Evolutionary conservation across 2,797 vertebrate species (phyloP).

Genomic region (Enteromius afrohamiltoni): DNA sequence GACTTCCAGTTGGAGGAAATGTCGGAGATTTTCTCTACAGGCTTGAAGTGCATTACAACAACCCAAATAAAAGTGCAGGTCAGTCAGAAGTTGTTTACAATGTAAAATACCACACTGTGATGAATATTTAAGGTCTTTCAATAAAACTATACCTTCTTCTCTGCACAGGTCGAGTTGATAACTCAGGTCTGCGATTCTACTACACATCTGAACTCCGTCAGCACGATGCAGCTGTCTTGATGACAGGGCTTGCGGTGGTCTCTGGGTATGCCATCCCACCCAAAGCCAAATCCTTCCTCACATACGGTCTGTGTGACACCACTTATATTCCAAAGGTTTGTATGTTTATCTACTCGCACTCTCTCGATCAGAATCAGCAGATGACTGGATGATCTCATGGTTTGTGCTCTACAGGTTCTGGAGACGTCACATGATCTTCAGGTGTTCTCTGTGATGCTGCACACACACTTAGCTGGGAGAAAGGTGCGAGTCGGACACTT

Average conservation of each 20-base stretch:
- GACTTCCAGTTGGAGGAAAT: constrained; percentile 70
- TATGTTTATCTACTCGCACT: not conserved
- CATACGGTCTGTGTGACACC: constrained; percentile 73
- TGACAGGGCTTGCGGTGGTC: constrained; percentile 58
- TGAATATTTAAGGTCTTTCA: too few relatives aligned
- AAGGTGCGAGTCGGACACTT: constrained; percentile 72
- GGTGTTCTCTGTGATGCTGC: constrained; percentile 69
- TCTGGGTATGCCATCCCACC: constrained; percentile 67
- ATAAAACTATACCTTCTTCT: not conserved
- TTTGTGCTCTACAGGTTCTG: constrained; percentile 55
- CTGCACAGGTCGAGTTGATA: constrained; percentile 69
- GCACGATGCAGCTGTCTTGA: constrained; percentile 64
- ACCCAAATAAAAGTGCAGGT: constrained; percentile 65
- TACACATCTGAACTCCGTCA: constrained; percentile 68
- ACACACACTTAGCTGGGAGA: constrained; percentile 75
- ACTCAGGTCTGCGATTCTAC: constrained; percentile 73
- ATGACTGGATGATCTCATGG: not conserved
- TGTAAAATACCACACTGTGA: not conserved
- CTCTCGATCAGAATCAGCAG: not conserved
- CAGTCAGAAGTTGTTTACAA: not conserved
- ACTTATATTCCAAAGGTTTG: constrained; percentile 66
- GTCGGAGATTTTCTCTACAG: constrained; percentile 56
- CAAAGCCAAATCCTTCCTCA: constrained; percentile 65
- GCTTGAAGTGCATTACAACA: constrained; percentile 78
- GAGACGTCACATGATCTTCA: constrained; percentile 65